phyloP scores from a whole-genome alignment of 2,113 vertebrate genomes.

The Motacilla alba region DNA sequence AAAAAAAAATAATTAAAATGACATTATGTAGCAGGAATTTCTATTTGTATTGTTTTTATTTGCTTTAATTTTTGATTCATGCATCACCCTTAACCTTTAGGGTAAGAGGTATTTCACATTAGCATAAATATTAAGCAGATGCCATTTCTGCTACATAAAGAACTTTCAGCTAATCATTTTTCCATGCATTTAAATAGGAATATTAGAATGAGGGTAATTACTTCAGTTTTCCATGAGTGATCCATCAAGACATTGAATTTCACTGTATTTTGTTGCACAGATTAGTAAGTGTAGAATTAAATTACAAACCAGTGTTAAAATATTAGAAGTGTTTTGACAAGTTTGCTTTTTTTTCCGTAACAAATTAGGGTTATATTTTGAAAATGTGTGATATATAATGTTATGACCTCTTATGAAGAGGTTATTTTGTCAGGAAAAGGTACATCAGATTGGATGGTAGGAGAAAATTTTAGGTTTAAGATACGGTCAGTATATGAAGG shows the following conservation, averaged over 20 bases:
- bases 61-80: conserved; percentile 65
- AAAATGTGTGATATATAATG: not conserved
- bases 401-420: not conserved
- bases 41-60: conserved; percentile 31
- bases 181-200: conserved; percentile 98
- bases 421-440: not conserved
- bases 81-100: conserved; percentile 78
- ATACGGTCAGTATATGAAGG: not conserved
- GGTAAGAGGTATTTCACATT: conserved; percentile 77
- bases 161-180: conserved; percentile 84
- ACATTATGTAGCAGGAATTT: not conserved
- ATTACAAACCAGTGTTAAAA: conserved; percentile 38
- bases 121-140: conserved; percentile 83
- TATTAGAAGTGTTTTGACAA: conserved; percentile 31
- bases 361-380: not conserved
- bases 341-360: not conserved
- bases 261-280: conserved; percentile 60
- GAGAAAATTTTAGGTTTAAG: not conserved
- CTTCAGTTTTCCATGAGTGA: conserved; percentile 79
- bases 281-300: conserved; percentile 65
- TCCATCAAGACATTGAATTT: conserved; percentile 75
- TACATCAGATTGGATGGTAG: not conserved
- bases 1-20: not conserved
- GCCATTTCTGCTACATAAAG: conserved; percentile 75
- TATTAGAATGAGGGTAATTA: conserved; percentile 89